phyloP scores from a whole-genome alignment of 2,888 invertebrate species.

The Pocota personata region DNA sequence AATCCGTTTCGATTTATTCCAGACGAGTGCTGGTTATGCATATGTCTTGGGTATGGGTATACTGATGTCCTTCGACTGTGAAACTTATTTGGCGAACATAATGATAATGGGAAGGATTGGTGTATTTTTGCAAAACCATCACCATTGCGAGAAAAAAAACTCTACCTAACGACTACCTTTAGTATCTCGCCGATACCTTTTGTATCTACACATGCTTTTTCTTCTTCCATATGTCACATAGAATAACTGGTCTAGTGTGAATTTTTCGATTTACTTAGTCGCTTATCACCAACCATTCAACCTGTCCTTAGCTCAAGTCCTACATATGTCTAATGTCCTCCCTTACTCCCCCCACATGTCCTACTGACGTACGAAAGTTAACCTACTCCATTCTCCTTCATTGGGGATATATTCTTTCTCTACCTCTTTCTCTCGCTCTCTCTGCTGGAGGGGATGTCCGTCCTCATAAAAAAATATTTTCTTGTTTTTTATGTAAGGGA shows the following conservation, averaged over 20 bases:
- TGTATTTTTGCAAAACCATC: background rate
- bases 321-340: constrained; percentile 32
- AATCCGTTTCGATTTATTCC: constrained; percentile 26
- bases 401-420: constrained; percentile 24
- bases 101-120: constrained; percentile 12
- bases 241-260: constrained; percentile 29
- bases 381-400: constrained; percentile 35
- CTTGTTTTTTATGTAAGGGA: constrained; percentile 59
- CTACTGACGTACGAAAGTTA: constrained; percentile 18
- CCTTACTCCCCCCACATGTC: background rate
- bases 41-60: background rate
- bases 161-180: background rate
- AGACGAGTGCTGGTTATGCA: background rate
- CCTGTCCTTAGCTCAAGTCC: background rate
- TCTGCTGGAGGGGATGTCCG: constrained; percentile 37
- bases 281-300: constrained; percentile 41
- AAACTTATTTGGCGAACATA: constrained; percentile 14
- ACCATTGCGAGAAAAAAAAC: background rate
- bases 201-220: constrained; percentile 40
- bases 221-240: constrained; percentile 38
- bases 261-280: constrained; percentile 49
- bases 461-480: background rate
- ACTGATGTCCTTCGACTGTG: background rate
- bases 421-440: constrained; percentile 22
- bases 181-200: constrained; percentile 11